Conservation (phyloP, 1,140 invertebrate genomes). For the Diorhabda elongata region DNA sequence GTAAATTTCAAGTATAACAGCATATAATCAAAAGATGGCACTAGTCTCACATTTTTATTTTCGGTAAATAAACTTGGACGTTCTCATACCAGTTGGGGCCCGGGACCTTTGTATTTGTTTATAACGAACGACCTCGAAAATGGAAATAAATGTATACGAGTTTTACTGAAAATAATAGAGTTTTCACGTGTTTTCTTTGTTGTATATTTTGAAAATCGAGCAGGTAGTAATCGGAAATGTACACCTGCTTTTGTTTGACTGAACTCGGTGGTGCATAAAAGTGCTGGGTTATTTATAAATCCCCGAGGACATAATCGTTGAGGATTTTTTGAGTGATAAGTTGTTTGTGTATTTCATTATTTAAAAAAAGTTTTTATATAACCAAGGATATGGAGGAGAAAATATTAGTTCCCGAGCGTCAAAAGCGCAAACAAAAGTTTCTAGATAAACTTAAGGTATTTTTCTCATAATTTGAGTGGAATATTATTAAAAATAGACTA, state of each 20-base stretch:
- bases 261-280: not conserved
- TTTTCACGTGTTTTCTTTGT: not conserved
- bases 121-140: not conserved
- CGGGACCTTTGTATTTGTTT: conserved; percentile 2
- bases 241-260: not conserved
- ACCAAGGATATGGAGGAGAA: conserved; percentile 22
- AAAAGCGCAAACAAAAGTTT: conserved; percentile 27
- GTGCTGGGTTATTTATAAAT: not conserved
- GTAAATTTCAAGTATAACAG: no score
- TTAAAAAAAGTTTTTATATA: no score
- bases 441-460: conserved; percentile 25
- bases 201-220: not conserved
- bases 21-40: no score
- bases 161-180: not conserved
- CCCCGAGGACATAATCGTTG: no score
- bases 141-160: not conserved
- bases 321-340: no score
- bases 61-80: not conserved
- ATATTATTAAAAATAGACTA: no score
- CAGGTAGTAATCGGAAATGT: not conserved
- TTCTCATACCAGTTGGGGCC: no score
- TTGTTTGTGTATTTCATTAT: no score
- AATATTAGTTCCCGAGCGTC: conserved; percentile 25
- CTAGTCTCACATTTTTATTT: no score
- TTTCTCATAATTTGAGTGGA: not conserved